Evolutionary conservation across 2,113 vertebrate species (phyloP).

Genomic region (Nerophis lumbriciformis): DNA sequence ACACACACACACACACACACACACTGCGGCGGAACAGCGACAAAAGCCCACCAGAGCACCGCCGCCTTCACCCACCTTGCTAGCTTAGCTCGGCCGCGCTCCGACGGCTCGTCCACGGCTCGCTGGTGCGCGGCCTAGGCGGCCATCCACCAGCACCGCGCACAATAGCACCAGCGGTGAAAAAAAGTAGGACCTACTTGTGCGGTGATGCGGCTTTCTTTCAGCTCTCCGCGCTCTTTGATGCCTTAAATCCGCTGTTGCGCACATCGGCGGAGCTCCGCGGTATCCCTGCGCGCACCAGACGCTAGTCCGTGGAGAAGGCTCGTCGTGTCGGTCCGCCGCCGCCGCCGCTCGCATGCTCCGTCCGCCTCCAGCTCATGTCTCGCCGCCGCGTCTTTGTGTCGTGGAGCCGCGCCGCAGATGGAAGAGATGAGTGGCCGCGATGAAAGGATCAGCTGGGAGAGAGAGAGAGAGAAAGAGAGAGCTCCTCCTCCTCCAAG

Average conservation of each 20-base stretch:
- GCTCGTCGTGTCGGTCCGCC: slow-evolving; percentile 35
- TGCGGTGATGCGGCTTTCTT: slow-evolving; percentile 41
- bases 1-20: slow-evolving; percentile 29
- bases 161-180: background rate
- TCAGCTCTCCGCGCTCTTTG: slow-evolving; percentile 44
- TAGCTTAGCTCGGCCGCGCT: background rate
- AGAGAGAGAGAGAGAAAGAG: background rate
- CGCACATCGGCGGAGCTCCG: slow-evolving; percentile 52
- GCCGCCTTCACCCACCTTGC: slow-evolving; percentile 10
- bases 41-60: slow-evolving; percentile 28
- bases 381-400: slow-evolving; percentile 43
- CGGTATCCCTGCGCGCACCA: slow-evolving; percentile 36
- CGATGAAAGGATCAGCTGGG: slow-evolving; percentile 47
- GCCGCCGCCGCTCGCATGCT: slow-evolving; percentile 32
- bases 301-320: slow-evolving; percentile 23
- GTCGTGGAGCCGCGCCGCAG: slow-evolving; percentile 23
- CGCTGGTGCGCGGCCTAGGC: background rate
- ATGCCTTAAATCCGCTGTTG: slow-evolving; percentile 51
- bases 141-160: background rate
- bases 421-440: background rate
- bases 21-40: slow-evolving; percentile 48
- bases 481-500: slow-evolving; percentile 29
- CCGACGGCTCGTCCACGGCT: too few relatives aligned
- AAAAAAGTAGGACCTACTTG: slow-evolving; percentile 43
- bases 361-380: slow-evolving; percentile 24